Percentiles rank a stretch among this genome's conserved stretches.
phyloP scores from a whole-genome alignment of 2,797 vertebrate genomes.

The Alexandromys oeconomus region DNA sequence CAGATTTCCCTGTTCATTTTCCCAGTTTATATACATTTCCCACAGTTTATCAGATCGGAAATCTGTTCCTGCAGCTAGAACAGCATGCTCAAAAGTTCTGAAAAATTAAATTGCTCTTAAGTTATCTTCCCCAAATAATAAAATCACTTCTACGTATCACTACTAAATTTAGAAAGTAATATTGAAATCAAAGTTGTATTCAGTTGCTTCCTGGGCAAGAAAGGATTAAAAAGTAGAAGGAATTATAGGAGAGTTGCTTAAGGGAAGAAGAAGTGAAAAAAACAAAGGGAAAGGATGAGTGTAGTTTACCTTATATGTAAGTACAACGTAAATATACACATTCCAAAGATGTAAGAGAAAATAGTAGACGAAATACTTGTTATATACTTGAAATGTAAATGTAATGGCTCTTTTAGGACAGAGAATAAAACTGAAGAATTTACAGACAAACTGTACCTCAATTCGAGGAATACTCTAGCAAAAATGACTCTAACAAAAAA shows the following conservation, averaged over 20 bases:
- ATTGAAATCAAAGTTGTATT: constrained; percentile 61
- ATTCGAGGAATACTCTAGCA: constrained; percentile 30
- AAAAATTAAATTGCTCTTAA: constrained; percentile 77
- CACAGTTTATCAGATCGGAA: constrained; percentile 98
- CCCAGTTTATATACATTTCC: constrained; percentile 98
- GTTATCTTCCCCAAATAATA: constrained; percentile 62
- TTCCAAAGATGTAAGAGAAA: constrained; percentile 7
- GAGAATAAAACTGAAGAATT: constrained; percentile 38
- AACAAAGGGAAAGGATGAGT: not conserved
- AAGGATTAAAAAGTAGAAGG: constrained; percentile 28
- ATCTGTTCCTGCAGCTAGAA: constrained; percentile 97
- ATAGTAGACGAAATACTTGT: not conserved
- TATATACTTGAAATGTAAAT: not conserved
- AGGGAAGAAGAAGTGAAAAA: constrained; percentile 14
- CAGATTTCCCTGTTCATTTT: constrained; percentile 94
- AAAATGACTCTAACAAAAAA: constrained; percentile 45
- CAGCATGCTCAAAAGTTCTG: constrained; percentile 97
- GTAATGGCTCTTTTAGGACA: not conserved
- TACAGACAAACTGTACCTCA: constrained; percentile 20
- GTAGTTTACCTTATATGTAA: not conserved
- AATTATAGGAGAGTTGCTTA: not conserved
- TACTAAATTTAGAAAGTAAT: constrained; percentile 56
- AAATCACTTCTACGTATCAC: constrained; percentile 48
- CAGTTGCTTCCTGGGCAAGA: not conserved
- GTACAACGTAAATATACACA: not conserved